Evolutionary conservation across 2,888 invertebrate species (phyloP).

Genomic region (Melinaea marsaeus): DNA sequence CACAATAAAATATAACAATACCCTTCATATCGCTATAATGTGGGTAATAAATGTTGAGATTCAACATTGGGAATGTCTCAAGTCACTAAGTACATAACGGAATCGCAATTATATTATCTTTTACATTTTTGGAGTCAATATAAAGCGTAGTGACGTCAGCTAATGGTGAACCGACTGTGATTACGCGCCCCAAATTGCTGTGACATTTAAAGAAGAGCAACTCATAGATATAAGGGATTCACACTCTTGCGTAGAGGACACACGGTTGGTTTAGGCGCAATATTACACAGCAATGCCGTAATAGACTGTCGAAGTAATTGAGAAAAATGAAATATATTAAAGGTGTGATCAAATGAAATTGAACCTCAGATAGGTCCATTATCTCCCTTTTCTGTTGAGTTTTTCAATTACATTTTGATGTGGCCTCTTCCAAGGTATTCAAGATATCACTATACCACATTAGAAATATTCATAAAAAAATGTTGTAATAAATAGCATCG

Average conservation of each 20-base stretch:
- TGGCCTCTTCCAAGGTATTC: no score
- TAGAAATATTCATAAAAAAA: no score
- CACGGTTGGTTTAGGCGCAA: background rate
- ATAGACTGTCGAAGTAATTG: conserved; percentile 19
- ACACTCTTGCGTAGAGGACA: background rate
- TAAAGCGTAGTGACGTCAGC: background rate
- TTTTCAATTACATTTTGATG: conserved; percentile 14
- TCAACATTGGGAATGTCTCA: no score
- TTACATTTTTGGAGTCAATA: no score
- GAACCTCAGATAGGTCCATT: conserved; percentile 18
- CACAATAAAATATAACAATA: no score
- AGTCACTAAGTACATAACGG: no score
- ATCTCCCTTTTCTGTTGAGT: conserved; percentile 14
- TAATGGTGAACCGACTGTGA: conserved; percentile 16
- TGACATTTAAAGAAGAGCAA: conserved; percentile 16
- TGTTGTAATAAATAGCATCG: no score
- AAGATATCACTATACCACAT: no score
- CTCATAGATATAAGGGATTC: background rate
- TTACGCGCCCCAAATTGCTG: conserved; percentile 19
- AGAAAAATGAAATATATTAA: conserved; percentile 23
- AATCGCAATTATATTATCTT: no score
- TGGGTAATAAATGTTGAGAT: no score
- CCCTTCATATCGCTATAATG: no score
- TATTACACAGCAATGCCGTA: conserved; percentile 10
- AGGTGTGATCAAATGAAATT: conserved; percentile 24